These are phyloP conservation scores for Enteromius thamalakanensis DNA, from an alignment of 2,797 vertebrate species.

Conservation along the genomic window DNA sequence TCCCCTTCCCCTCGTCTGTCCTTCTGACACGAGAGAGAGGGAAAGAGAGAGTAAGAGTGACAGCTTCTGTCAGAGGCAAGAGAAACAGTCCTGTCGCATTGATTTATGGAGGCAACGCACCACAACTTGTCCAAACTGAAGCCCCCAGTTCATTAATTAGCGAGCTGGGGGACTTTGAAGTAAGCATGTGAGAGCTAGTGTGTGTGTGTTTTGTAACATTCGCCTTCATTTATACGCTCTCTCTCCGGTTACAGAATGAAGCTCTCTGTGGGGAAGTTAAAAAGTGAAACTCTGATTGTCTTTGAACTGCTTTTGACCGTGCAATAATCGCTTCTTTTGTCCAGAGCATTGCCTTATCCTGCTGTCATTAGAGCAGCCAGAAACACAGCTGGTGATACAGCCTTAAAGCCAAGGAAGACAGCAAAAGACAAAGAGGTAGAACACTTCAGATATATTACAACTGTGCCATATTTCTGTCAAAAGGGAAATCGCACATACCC, in stretches of 20 bases:
- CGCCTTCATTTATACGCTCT: conserved; percentile 88
- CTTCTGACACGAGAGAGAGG: conserved; percentile 43
- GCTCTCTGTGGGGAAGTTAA: conserved; percentile 84
- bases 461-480: conserved; percentile 5
- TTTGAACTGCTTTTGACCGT: conserved; percentile 98
- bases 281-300: conserved; percentile 87
- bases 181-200: conserved; percentile 69
- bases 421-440: not conserved
- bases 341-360: conserved; percentile 91
- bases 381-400: conserved; percentile 16
- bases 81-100: conserved; percentile 97
- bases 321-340: conserved; percentile 98
- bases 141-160: conserved; percentile 99
- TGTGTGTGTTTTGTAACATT: conserved; percentile 79
- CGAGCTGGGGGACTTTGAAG: conserved; percentile 98
- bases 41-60: conserved; percentile 75
- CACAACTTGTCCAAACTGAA: conserved; percentile 99
- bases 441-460: not conserved
- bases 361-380: conserved; percentile 89
- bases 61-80: conserved; percentile 95
- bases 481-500: not conserved
- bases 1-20: conserved; percentile 70
- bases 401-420: conserved; percentile 8
- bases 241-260: conserved; percentile 70
- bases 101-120: conserved; percentile 99